Percentiles rank a stretch among this genome's conserved stretches.
Evolutionary conservation across 2,797 vertebrate species (phyloP).

Genomic region (Tragelaphus eurycerus): DNA sequence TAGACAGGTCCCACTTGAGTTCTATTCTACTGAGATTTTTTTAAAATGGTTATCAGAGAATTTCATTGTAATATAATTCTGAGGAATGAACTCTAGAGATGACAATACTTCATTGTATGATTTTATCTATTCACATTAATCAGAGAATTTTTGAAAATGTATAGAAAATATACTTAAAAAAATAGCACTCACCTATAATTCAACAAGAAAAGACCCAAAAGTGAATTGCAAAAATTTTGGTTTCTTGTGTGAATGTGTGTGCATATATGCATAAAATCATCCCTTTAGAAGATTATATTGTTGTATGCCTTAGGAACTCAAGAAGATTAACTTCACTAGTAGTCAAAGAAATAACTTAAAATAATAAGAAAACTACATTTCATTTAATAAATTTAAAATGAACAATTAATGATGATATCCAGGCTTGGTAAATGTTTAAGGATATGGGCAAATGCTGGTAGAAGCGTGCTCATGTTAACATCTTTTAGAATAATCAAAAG

Average conservation of each 20-base stretch:
- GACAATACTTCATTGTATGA: background rate
- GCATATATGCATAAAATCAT: background rate
- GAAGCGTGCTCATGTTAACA: background rate
- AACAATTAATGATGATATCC: background rate
- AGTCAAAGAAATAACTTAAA: background rate
- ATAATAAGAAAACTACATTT: background rate
- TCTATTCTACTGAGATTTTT: background rate
- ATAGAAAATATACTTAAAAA: background rate
- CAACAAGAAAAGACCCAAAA: background rate
- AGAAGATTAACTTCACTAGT: background rate
- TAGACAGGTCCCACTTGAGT: background rate
- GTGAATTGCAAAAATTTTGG: background rate
- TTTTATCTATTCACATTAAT: background rate
- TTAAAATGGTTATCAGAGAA: background rate
- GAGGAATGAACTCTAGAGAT: background rate
- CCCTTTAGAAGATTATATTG: background rate
- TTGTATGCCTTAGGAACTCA: background rate
- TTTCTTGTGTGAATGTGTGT: background rate
- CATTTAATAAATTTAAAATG: background rate
- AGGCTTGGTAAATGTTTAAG: background rate
- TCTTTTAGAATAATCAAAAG: background rate
- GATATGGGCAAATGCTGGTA: background rate
- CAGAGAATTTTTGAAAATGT: background rate
- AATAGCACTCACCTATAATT: background rate
- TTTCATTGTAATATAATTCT: background rate